Evolutionary conservation across 2,888 invertebrate genomes (phyloP).

Genomic region (Ephialtes manifestator): DNA sequence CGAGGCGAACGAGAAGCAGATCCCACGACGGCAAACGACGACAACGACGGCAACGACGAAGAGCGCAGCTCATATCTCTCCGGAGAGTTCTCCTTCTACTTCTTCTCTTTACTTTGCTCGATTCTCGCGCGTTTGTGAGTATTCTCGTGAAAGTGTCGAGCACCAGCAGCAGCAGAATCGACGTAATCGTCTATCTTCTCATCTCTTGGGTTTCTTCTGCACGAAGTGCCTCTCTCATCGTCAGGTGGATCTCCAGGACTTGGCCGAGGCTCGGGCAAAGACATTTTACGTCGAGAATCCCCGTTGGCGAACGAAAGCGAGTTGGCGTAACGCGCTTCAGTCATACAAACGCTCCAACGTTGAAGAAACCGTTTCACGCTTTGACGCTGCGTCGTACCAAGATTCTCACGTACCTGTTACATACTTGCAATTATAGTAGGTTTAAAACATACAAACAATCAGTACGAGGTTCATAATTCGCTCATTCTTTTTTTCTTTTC

Average conservation of each 20-base stretch:
- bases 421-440: constrained; percentile 38
- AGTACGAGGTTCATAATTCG: neutral
- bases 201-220: constrained; percentile 24
- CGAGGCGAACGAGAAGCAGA: constrained; percentile 35
- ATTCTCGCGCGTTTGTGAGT: constrained; percentile 15
- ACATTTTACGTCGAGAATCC: neutral
- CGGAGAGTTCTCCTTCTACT: constrained; percentile 21
- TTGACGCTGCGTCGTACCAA: constrained; percentile 29
- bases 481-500: neutral
- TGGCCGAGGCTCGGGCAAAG: neutral
- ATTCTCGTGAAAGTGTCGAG: constrained; percentile 56
- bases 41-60: too few relatives aligned
- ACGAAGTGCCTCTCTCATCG: constrained; percentile 16
- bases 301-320: constrained; percentile 51
- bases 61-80: constrained; percentile 24
- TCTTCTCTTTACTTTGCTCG: constrained; percentile 1
- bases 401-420: constrained; percentile 55
- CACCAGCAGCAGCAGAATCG: neutral
- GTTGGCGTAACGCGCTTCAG: constrained; percentile 39
- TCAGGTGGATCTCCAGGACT: constrained; percentile 15
- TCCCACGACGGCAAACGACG: constrained; percentile 51
- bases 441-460: neutral
- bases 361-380: constrained; percentile 48
- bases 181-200: constrained; percentile 30
- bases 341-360: constrained; percentile 17